Evolutionary conservation across 1,140 invertebrate species (phyloP), one percentile per base, ranked within the genome.

Genomic region (Drosophila navojoa): DNA sequence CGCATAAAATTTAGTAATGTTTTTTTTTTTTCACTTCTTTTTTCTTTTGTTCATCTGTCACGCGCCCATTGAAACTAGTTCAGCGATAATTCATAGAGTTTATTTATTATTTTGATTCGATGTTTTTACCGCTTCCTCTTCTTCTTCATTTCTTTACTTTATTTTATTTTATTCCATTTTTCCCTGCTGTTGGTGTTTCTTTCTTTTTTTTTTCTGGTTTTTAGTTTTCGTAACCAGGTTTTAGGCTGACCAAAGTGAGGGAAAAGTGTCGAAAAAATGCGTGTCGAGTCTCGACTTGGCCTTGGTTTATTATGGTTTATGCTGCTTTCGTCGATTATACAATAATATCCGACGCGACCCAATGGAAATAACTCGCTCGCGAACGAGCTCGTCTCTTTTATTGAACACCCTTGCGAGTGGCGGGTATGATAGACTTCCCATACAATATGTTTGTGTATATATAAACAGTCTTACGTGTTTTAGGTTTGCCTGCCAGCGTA

Each of bases 41-140:
- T n/a, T 54, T 19, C 42, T 25, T 52, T 13, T 47, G 22, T 32
- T 45, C 72, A 35, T 66, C 76, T 81, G 70, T 85, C 81, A 85
- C 77, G 77, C 74, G 79, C 79, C 80, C 35, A 77, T 81, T 49
- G 59, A 71, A 85, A 84, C 81, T 85, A 86, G 81, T 81, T 64
- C 81, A 69, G 66, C 62, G 63, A 81, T 86, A 86, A 86, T 76
- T 81, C 68, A 86, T 87, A 81, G 75, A 79, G 74, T 86, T 86
- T 74, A 77, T 73, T 74, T 71, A 38, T 57, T 69, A 84, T 73
- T 74, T 71, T 71, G 44, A 64, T 73, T 67, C 49, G 64, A 79
- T 69, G 16, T 63, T 69, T 59, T 76, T 58, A 25, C 75, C 57
- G 40, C 45, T 62, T 63, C 71, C 35, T 38, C 35, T 38, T 38